Percentiles rank a stretch among this genome's conserved stretches.
These are phyloP conservation scores for Hoplias malabaricus DNA, from an alignment of 2,113 vertebrate genomes.

Conservation along the genomic window DNA sequence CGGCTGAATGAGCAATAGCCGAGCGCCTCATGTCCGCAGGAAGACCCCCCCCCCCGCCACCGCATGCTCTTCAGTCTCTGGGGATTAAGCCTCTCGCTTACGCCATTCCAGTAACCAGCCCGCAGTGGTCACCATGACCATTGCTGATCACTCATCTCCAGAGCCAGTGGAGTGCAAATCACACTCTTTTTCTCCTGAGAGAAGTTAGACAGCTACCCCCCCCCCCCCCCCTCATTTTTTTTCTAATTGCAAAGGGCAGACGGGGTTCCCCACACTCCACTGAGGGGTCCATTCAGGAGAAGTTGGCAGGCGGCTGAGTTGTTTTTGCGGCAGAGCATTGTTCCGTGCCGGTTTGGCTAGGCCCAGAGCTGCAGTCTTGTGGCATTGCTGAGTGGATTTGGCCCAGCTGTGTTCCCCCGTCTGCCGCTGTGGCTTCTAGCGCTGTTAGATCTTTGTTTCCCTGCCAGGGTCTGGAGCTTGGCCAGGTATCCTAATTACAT, in stretches of 20 bases:
- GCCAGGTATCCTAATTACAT: conserved; percentile 65
- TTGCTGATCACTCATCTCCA: conserved; percentile 21
- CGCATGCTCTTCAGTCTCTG: conserved; percentile 2
- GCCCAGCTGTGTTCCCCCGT: conserved; percentile 41
- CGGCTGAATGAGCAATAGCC: conserved; percentile 54
- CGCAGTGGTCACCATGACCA: conserved; percentile 20
- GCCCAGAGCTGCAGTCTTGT: conserved; percentile 41
- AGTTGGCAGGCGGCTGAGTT: conserved; percentile 46
- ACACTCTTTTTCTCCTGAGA: conserved; percentile 40
- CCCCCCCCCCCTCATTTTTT: neutral
- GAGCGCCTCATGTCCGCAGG: conserved; percentile 24
- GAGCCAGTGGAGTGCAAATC: conserved; percentile 14
- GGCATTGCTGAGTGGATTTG: conserved; percentile 52
- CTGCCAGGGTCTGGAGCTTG: conserved; percentile 56
- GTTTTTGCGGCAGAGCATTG: conserved; percentile 43
- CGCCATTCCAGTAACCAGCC: conserved; percentile 11
- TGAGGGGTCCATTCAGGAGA: conserved; percentile 43
- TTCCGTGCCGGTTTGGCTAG: conserved; percentile 35
- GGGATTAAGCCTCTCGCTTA: conserved; percentile 22
- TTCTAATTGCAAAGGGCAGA: conserved; percentile 39
- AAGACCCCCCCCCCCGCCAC: neutral
- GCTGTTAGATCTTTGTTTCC: conserved; percentile 52
- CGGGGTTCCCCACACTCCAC: conserved; percentile 39
- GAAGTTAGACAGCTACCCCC: conserved; percentile 28
- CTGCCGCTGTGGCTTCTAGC: conserved; percentile 37